Conservation (phyloP, 2,113 vertebrate species). For the Lates calcarifer region DNA sequence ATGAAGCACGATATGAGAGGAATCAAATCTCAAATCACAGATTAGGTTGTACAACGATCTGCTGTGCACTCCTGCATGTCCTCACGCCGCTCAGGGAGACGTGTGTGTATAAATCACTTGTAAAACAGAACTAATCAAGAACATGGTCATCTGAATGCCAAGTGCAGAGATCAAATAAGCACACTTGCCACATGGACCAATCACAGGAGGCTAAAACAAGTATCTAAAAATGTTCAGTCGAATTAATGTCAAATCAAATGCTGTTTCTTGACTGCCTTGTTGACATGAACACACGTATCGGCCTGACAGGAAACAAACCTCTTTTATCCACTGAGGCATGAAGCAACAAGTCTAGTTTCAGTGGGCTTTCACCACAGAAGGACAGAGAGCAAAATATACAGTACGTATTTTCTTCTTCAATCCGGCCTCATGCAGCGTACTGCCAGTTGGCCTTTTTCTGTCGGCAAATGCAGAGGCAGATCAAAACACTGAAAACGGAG, state of each 20-base stretch:
- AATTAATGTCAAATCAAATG: constrained; percentile 71
- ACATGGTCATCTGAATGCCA: background rate
- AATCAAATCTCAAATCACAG: constrained; percentile 32
- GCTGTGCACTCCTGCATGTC: constrained; percentile 20
- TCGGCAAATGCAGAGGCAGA: constrained; percentile 50
- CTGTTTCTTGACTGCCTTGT: constrained; percentile 39
- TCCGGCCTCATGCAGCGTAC: constrained; percentile 28
- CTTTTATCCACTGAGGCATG: constrained; percentile 52
- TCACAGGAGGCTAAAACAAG: constrained; percentile 30
- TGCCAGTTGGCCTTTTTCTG: constrained; percentile 55
- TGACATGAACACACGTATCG: constrained; percentile 59
- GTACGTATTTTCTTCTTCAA: constrained; percentile 47
- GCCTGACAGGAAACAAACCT: constrained; percentile 61
- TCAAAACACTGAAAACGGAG: constrained; percentile 66
- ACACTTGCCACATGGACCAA: constrained; percentile 38
- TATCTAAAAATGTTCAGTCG: constrained; percentile 46
- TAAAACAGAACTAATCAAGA: constrained; percentile 11
- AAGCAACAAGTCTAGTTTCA: constrained; percentile 50
- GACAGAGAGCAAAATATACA: constrained; percentile 42
- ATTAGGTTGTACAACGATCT: constrained; percentile 49
- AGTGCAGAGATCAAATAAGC: constrained; percentile 54
- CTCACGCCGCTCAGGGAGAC: constrained; percentile 29
- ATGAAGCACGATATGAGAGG: background rate
- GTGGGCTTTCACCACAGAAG: constrained; percentile 41
- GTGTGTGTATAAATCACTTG: background rate